phyloP scores from a whole-genome alignment of 2,113 vertebrate genomes.

The Octodon degus region DNA sequence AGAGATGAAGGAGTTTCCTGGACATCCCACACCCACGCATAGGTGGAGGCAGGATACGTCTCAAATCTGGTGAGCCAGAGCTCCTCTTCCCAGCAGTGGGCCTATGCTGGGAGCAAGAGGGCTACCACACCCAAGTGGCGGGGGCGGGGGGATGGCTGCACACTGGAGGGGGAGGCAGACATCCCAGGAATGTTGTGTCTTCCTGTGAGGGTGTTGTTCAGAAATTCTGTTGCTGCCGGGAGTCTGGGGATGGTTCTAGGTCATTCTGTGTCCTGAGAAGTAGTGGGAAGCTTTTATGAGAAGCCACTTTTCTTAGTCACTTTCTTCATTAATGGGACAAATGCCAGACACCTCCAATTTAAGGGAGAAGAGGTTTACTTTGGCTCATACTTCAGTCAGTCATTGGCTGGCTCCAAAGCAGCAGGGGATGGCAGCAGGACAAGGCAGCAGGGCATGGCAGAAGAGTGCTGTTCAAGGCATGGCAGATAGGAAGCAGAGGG shows the following conservation, averaged over 20 bases:
- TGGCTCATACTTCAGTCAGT: neutral
- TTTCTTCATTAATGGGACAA: neutral
- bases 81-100: neutral
- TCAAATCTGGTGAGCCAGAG: neutral
- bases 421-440: neutral
- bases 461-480: neutral
- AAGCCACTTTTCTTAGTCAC: neutral
- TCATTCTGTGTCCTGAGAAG: neutral
- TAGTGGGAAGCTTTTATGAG: neutral
- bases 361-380: neutral
- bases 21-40: neutral
- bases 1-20: slow-evolving; percentile 16
- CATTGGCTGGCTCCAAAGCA: neutral
- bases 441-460: neutral
- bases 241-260: neutral
- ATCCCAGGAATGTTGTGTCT: neutral
- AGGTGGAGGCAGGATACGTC: neutral
- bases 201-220: neutral
- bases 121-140: neutral
- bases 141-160: neutral
- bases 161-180: neutral
- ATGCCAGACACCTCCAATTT: neutral
- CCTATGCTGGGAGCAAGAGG: neutral
- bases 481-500: neutral
- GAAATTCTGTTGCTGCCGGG: neutral